These are phyloP conservation scores for Agrilus cyanescens DNA, from an alignment of 2,888 invertebrate genomes.

Conservation along the genomic window DNA sequence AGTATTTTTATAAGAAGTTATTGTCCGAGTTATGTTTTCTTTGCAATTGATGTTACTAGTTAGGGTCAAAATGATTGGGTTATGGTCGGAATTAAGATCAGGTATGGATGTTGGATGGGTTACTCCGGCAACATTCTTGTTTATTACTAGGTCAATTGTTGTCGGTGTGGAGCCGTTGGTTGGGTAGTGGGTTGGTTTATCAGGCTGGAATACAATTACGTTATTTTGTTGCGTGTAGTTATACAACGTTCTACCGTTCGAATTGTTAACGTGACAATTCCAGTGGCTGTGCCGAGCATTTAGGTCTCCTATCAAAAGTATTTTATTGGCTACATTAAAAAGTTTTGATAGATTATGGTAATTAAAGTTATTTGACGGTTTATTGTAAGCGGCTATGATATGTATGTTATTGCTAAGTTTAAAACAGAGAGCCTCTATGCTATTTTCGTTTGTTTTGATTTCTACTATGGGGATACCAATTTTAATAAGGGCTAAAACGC, in stretches of 20 bases:
- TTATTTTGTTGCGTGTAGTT: slow-evolving; percentile 3
- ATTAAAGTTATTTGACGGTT: too few species aligned
- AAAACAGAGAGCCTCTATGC: too few species aligned
- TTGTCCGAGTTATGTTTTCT: background rate
- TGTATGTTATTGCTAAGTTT: too few species aligned
- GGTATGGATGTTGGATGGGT: background rate
- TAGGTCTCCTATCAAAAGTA: slow-evolving; percentile 9
- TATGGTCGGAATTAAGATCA: slow-evolving; percentile 3
- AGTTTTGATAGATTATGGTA: too few species aligned
- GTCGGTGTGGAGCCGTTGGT: too few species aligned
- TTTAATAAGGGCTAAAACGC: too few species aligned
- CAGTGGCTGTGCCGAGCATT: slow-evolving; percentile 13
- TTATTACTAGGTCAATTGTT: slow-evolving; percentile 10
- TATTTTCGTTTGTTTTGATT: too few species aligned
- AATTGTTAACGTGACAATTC: slow-evolving; percentile 11
- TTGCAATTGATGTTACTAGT: background rate
- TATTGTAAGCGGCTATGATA: too few species aligned
- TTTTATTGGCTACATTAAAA: background rate
- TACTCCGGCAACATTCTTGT: slow-evolving; percentile 6
- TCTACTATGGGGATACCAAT: too few species aligned
- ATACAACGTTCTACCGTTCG: slow-evolving; percentile 10
- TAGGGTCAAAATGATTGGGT: background rate
- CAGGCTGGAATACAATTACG: slow-evolving; percentile 3
- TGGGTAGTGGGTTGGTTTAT: slow-evolving; percentile 9
- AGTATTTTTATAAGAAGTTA: slow-evolving; percentile 4